Conservation (phyloP, 2,113 vertebrate species). For the Corythornis madagascariensis region DNA sequence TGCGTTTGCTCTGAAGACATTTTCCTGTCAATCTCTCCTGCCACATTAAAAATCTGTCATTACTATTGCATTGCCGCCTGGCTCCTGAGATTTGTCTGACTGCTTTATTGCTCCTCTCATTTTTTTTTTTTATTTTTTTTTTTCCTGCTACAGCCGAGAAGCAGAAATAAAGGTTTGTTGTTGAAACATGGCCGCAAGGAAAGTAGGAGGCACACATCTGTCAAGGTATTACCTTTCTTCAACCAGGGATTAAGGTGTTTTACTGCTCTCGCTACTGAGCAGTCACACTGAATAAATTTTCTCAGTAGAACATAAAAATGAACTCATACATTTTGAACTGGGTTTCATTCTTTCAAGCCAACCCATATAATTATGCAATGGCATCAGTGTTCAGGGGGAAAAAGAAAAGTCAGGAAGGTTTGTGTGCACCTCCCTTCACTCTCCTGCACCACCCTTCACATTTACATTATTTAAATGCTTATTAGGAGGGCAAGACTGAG, state of each 20-base stretch:
- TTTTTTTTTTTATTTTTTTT: slow-evolving; percentile 74
- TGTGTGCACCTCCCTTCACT: neutral
- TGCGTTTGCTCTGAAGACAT: slow-evolving; percentile 93
- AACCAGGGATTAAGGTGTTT: slow-evolving; percentile 91
- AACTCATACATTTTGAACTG: slow-evolving; percentile 81
- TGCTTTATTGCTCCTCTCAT: slow-evolving; percentile 84
- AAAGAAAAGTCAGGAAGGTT: slow-evolving; percentile 55
- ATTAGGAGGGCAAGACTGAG: slow-evolving; percentile 15
- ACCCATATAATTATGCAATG: slow-evolving; percentile 76
- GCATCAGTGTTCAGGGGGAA: slow-evolving; percentile 51
- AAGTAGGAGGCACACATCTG: slow-evolving; percentile 93
- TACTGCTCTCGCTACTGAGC: slow-evolving; percentile 80
- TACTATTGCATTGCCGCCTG: slow-evolving; percentile 83
- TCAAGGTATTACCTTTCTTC: slow-evolving; percentile 93
- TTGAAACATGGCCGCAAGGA: slow-evolving; percentile 89
- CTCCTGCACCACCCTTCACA: slow-evolving; percentile 28
- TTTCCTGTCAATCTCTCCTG: slow-evolving; percentile 94
- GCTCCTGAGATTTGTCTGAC: slow-evolving; percentile 91
- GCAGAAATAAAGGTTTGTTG: slow-evolving; percentile 85
- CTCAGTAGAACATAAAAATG: slow-evolving; percentile 83
- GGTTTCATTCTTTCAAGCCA: slow-evolving; percentile 77
- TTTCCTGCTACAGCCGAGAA: slow-evolving; percentile 83
- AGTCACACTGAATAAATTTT: slow-evolving; percentile 88
- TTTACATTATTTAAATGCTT: slow-evolving; percentile 68
- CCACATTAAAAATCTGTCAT: slow-evolving; percentile 92